Base-by-base conservation (phyloP, 2,797 vertebrate genomes). In the Setipinna tenuifilis region DNA sequence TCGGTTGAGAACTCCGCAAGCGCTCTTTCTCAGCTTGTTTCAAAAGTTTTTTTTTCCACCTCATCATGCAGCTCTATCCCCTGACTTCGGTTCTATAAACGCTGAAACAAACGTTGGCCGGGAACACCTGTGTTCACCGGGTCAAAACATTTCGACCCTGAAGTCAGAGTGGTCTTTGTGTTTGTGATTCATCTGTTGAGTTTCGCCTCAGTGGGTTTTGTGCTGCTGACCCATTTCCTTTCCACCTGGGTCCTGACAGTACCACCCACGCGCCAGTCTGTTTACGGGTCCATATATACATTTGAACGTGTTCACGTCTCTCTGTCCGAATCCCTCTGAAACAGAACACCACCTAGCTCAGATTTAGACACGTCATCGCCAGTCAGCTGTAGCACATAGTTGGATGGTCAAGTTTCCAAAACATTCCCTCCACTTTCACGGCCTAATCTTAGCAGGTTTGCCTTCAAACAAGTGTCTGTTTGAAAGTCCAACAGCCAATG, bases 51-150 rank as follows among this genome's bases (percentile, higher is more conserved):
- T 28, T 14, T 5, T 35, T 35, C 28, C 3, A 12, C 16, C 28
- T 16, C 28, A 14, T 31, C 65, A 25, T 71, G 28, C 28, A 14
- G 62, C 31, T 71, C 17, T 59, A 59, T n/a, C 58, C 17, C 21
- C 58, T 54, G 50, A 2, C 58, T 65, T 65, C 61, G 11, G 61
- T 25, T 78, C 16, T 35, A 44, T 6, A 78, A 44, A 41, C 19
- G 7, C 19, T 78, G 35, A 54, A 3, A 10, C 14, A 78, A 44
- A 41, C 19, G 2, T 31, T 78, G 71, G 31, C 71, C 12, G 7
- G 71, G 35, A 11, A 41, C 71, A 78, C 71, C 71, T 78, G 71
- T 44, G 31, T 78, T 78, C 31, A 78, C 31, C 44, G 44, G 71
- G 71, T 78, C 71, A 78, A 78, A 78, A 17, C 17, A 2, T 44